Evolutionary conservation across 2,797 vertebrate genomes (phyloP).

Genomic region (Caiman crocodilus): DNA sequence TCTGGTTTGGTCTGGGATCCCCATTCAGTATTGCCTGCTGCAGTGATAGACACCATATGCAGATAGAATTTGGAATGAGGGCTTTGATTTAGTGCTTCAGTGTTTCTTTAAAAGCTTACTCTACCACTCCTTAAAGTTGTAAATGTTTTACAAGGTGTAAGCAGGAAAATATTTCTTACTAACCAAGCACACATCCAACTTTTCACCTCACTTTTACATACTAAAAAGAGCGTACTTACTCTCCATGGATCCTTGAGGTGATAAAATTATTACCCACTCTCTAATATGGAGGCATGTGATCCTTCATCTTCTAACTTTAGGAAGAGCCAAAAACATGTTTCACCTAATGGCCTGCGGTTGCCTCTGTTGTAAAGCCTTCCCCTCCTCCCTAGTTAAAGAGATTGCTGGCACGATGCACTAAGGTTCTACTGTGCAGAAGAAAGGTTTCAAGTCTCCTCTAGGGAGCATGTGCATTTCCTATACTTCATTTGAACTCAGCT

Average conservation of each 20-base stretch:
- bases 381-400: not conserved
- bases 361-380: not conserved
- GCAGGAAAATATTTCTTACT: conserved; percentile 13
- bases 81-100: not conserved
- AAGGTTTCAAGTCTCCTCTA: not conserved
- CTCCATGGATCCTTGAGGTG: not conserved
- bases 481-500: accelerated
- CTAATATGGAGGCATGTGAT: not conserved
- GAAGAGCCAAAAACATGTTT: not conserved
- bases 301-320: not conserved
- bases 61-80: not conserved
- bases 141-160: not conserved
- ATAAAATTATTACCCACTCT: not conserved
- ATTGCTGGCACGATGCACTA: not conserved
- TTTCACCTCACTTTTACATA: conserved; percentile 9
- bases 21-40: not conserved
- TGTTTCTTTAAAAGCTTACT: not conserved
- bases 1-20: not conserved
- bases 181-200: not conserved
- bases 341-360: not conserved
- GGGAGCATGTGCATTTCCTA: not conserved
- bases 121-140: not conserved
- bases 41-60: not conserved
- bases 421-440: not conserved
- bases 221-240: not conserved